phyloP scores from a whole-genome alignment of 2,888 invertebrate genomes.

The Zootermopsis nevadensis region DNA sequence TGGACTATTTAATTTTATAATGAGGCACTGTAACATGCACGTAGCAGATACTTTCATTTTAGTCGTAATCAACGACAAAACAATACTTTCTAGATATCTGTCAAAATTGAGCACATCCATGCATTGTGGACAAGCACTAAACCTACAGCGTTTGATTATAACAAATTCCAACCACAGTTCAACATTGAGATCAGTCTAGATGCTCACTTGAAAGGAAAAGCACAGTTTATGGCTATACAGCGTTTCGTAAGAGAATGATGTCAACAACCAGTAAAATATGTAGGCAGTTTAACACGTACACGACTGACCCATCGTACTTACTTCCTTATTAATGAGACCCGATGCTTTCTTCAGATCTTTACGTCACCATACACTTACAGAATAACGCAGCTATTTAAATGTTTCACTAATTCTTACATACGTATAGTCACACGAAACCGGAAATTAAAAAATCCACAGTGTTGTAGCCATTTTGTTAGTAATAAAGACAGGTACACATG shows the following conservation, averaged over 20 bases:
- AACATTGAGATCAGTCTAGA: no score
- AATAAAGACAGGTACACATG: no score
- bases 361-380: background rate
- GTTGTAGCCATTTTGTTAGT: conserved; percentile 27
- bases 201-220: no score
- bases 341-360: background rate
- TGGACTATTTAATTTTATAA: no score
- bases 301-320: background rate
- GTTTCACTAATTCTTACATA: background rate
- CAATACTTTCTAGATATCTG: no score
- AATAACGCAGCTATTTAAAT: background rate
- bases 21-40: no score
- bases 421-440: background rate
- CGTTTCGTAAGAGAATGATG: background rate
- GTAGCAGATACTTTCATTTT: no score
- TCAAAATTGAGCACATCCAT: no score
- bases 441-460: conserved; percentile 5
- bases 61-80: no score
- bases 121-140: no score
- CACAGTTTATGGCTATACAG: background rate
- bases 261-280: conserved; percentile 15
- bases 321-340: background rate
- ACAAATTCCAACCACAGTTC: no score
- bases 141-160: no score
- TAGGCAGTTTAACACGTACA: background rate